phyloP scores from a whole-genome alignment of 2,113 vertebrate species.

The Dicrurus megarhynchus region DNA sequence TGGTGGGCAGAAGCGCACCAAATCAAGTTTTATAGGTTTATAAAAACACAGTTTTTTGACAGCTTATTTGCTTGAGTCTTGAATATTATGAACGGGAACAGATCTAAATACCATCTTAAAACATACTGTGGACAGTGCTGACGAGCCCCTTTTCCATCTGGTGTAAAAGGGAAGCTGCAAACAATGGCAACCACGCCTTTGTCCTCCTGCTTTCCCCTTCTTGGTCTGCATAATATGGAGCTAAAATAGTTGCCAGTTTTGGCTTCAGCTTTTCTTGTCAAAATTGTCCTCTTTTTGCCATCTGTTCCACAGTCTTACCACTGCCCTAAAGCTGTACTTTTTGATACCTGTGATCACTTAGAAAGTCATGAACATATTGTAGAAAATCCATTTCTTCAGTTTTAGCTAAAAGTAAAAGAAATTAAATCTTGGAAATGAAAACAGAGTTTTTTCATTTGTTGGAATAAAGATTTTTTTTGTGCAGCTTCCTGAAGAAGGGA shows the following conservation, averaged over 20 bases:
- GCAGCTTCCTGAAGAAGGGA: not conserved
- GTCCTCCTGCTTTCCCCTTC: slow-evolving; percentile 12
- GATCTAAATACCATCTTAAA: not conserved
- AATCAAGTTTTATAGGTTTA: not conserved
- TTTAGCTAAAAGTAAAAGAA: not conserved
- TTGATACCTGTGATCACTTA: not conserved
- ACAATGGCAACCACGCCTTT: slow-evolving; percentile 18
- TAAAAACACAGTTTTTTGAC: not conserved
- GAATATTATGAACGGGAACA: not conserved
- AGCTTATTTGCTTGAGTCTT: not conserved
- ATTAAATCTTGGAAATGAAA: not conserved
- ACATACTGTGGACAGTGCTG: not conserved
- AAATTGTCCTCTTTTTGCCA: not conserved
- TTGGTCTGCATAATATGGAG: not conserved
- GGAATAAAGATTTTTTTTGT: not conserved
- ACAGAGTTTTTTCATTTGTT: not conserved
- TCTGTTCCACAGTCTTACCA: not conserved
- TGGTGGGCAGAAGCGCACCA: not conserved
- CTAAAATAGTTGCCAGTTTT: not conserved
- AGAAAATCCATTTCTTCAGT: not conserved
- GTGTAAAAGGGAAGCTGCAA: not conserved
- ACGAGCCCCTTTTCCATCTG: not conserved
- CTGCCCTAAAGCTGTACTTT: not conserved
- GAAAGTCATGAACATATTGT: not conserved
- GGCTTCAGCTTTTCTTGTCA: not conserved